Conservation (phyloP, 2,888 invertebrate genomes). For the Campaea margaritaria region DNA sequence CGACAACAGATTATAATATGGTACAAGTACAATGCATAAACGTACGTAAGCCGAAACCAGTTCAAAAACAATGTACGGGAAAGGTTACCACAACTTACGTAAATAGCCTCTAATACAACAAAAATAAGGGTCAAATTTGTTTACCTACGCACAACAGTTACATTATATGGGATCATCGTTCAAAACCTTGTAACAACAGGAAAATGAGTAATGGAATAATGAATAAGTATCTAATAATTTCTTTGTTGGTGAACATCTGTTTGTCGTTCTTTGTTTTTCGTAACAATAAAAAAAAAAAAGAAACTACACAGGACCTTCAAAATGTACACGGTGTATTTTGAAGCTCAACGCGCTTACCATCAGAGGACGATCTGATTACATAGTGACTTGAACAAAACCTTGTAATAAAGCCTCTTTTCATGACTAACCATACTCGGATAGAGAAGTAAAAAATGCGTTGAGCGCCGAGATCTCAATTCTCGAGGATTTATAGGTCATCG, state of each 20-base stretch:
- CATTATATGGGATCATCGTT: conserved; percentile 12
- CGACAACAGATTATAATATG: too few relatives aligned
- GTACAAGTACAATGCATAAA: too few relatives aligned
- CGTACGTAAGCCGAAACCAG: too few relatives aligned
- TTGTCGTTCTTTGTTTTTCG: too few relatives aligned
- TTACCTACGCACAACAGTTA: not conserved
- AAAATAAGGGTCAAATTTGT: conserved; percentile 12
- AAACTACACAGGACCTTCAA: too few relatives aligned
- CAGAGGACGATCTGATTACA: too few relatives aligned
- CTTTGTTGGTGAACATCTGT: conserved; percentile 6
- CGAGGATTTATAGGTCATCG: conserved; percentile 13
- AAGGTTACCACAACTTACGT: conserved; percentile 3
- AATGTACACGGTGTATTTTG: too few relatives aligned
- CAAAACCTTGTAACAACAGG: conserved; percentile 22
- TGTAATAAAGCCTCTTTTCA: not conserved
- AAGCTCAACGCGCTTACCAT: too few relatives aligned
- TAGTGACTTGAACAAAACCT: too few relatives aligned
- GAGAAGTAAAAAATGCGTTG: not conserved
- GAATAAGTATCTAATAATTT: conserved; percentile 10
- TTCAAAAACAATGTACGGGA: not conserved
- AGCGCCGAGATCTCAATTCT: not conserved
- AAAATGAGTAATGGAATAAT: conserved; percentile 28
- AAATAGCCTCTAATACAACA: not conserved
- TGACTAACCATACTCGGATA: not conserved
- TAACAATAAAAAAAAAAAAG: too few relatives aligned